phyloP scores from a whole-genome alignment of 23 tunicate genomes.

The Styela clava region DNA sequence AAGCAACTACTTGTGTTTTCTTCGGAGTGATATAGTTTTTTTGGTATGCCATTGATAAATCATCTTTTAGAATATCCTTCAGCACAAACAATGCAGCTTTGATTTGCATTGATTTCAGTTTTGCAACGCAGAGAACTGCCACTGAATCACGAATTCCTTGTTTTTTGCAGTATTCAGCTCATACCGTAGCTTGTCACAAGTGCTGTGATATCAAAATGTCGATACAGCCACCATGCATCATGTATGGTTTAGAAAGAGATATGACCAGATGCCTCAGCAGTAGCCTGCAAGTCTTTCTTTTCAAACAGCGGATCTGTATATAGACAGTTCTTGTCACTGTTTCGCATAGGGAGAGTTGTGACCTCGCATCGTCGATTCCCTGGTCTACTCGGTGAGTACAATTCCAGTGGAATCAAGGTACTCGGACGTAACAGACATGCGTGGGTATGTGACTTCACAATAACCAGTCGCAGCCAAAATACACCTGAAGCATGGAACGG shows the following conservation, averaged over 20 bases:
- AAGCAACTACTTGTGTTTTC: conserved; percentile 41
- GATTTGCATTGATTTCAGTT: conserved; percentile 36
- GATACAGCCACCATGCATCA: conserved; percentile 43
- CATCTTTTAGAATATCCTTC: conserved; percentile 33
- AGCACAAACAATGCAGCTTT: conserved; percentile 8
- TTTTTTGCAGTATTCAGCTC: conserved; percentile 38
- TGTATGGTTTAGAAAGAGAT: conserved; percentile 35
- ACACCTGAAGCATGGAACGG: no score
- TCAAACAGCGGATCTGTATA: background rate
- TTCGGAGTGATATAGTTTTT: conserved; percentile 27
- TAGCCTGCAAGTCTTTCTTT: conserved; percentile 14
- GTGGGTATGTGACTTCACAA: no score
- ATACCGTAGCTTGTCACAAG: conserved; percentile 28
- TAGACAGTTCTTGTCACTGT: background rate
- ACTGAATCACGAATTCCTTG: conserved; percentile 36
- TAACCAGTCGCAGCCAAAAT: no score
- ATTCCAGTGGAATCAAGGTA: no score
- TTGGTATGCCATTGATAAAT: conserved; percentile 28
- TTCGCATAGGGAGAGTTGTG: no score
- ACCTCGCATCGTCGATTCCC: no score
- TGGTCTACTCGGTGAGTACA: no score
- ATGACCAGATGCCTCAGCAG: conserved; percentile 43
- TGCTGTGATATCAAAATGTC: conserved; percentile 43
- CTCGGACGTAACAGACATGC: no score
- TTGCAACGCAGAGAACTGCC: conserved; percentile 38